These are phyloP conservation scores for Hippopotamyrus pictus DNA, from an alignment of 2,797 vertebrate species.

Conservation along the genomic window DNA sequence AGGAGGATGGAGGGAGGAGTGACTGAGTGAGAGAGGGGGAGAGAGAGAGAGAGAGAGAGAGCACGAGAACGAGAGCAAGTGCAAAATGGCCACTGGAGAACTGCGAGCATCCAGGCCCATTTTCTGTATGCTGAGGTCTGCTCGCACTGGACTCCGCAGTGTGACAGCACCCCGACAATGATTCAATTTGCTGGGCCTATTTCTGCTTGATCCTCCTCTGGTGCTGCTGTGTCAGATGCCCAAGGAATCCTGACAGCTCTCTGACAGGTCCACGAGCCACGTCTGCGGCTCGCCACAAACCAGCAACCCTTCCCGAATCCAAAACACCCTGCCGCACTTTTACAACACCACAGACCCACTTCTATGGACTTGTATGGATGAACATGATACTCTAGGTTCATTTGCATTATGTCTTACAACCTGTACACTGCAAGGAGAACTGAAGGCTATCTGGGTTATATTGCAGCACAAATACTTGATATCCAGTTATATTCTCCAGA, in stretches of 20 bases:
- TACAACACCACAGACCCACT: background rate
- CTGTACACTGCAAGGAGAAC: background rate
- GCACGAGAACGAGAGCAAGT: background rate
- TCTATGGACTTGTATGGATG: background rate
- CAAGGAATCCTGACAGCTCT: background rate
- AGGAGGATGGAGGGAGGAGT: background rate
- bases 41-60: background rate
- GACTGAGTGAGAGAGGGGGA: background rate
- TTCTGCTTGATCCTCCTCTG: background rate
- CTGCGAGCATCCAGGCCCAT: background rate
- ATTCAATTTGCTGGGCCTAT: background rate
- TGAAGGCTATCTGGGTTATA: background rate
- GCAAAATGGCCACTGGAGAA: background rate
- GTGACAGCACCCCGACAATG: background rate
- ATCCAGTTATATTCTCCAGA: background rate
- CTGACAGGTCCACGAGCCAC: background rate
- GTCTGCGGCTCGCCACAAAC: background rate
- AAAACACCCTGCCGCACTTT: background rate
- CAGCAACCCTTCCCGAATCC: background rate
- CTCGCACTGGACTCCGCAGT: background rate
- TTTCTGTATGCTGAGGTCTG: background rate
- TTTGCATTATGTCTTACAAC: constrained; percentile 8
- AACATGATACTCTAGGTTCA: background rate
- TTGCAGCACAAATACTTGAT: background rate
- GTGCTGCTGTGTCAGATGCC: background rate